Evolutionary conservation across 2,797 vertebrate genomes (phyloP).

Genomic region (Nasua narica): DNA sequence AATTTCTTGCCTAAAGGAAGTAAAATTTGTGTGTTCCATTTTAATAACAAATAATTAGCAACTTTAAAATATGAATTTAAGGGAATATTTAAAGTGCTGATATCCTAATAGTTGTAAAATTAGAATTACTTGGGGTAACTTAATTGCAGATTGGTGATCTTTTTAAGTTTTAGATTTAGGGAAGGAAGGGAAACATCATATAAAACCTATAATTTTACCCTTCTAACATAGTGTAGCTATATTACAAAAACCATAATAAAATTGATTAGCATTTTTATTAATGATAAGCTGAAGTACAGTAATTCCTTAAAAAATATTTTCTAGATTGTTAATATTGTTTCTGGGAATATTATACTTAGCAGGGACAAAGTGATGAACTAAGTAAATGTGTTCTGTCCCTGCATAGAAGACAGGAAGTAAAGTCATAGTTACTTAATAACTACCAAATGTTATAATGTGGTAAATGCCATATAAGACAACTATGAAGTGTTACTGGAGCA

Average conservation of each 20-base stretch:
- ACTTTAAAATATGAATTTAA: background rate
- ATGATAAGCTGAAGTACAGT: background rate
- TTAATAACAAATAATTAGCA: background rate
- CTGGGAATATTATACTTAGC: background rate
- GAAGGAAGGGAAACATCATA: background rate
- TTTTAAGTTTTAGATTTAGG: background rate
- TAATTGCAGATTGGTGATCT: background rate
- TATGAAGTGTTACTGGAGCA: background rate
- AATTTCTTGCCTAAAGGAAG: background rate
- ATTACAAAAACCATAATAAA: background rate
- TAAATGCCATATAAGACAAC: background rate
- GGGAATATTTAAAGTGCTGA: background rate
- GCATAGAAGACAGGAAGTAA: background rate
- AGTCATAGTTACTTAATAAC: background rate
- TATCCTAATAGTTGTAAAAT: background rate
- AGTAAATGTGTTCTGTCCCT: background rate
- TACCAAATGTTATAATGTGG: background rate
- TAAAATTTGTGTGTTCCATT: background rate
- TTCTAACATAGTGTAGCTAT: background rate
- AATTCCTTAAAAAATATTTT: conserved; percentile 16
- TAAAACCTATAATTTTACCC: background rate
- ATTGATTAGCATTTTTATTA: background rate
- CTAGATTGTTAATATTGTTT: background rate
- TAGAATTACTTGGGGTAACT: background rate
- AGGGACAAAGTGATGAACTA: background rate